Conservation (phyloP, 2,797 vertebrate genomes). For the Babyrousa celebensis region DNA sequence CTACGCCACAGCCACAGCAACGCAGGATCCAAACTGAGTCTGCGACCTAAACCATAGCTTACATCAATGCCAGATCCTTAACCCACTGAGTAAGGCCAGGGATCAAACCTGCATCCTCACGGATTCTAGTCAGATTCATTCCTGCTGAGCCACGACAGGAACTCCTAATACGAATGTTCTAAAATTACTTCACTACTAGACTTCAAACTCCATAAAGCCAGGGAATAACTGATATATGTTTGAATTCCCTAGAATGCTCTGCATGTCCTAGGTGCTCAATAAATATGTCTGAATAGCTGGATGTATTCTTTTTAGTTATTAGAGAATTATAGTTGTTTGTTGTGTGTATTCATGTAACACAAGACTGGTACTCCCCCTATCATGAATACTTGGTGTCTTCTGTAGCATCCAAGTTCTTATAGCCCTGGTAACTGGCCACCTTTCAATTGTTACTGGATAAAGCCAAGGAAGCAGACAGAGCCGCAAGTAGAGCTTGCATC, state of each 20-base stretch:
- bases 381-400: constrained; percentile 11
- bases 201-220: constrained; percentile 27
- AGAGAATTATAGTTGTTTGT: background rate
- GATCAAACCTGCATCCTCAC: too few species aligned
- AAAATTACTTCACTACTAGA: constrained; percentile 11
- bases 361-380: background rate
- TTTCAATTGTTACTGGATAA: constrained; percentile 77
- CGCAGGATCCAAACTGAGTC: too few species aligned
- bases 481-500: constrained; percentile 82
- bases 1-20: too few species aligned
- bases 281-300: constrained; percentile 25
- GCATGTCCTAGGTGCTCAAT: background rate
- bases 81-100: too few species aligned
- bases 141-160: too few species aligned
- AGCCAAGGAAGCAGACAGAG: constrained; percentile 76
- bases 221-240: background rate
- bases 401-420: constrained; percentile 31
- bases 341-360: background rate
- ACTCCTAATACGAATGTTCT: background rate
- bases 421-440: constrained; percentile 15
- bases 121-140: too few species aligned
- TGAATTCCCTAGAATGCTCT: constrained; percentile 17
- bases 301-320: background rate
- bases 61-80: too few species aligned
- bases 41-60: too few species aligned